A percentile compares a stretch with the other conserved stretches of the same genome.
These are phyloP conservation scores for Syngnathus acus DNA, from an alignment of 2,797 vertebrate species.

Conservation along the genomic window DNA sequence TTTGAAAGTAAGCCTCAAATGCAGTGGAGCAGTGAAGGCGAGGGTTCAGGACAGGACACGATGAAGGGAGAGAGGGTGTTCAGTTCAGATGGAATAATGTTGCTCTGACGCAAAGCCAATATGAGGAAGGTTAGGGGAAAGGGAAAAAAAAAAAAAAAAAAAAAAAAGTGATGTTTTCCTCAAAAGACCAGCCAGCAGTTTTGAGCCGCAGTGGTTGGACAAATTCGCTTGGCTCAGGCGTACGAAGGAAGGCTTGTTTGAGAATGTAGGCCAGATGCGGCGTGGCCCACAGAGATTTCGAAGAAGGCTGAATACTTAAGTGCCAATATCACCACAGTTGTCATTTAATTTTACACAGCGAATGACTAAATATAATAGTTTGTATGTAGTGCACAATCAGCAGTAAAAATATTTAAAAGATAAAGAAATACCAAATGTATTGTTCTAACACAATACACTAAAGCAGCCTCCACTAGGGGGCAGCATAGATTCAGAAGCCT, in stretches of 20 bases:
- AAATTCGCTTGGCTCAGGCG: too few relatives aligned
- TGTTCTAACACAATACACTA: background rate
- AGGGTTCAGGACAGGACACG: background rate
- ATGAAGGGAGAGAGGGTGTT: background rate
- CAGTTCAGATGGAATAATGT: background rate
- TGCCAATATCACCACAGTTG: slow-evolving; percentile 3
- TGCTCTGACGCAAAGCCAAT: background rate
- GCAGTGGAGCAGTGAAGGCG: background rate
- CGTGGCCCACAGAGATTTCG: too few relatives aligned
- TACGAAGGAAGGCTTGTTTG: too few relatives aligned
- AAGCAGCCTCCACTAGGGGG: slow-evolving; percentile 76
- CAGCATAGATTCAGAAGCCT: slow-evolving; percentile 76
- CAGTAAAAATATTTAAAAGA: background rate
- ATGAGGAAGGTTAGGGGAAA: background rate
- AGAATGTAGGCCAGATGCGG: too few relatives aligned
- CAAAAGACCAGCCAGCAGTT: background rate
- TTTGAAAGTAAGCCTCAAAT: background rate
- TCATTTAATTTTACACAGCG: background rate
- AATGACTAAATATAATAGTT: slow-evolving; percentile 1
- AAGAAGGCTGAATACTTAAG: too few relatives aligned
- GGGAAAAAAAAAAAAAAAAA: too few relatives aligned
- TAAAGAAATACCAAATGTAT: background rate
- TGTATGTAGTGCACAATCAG: background rate
- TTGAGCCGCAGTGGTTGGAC: background rate
- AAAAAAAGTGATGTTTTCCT: background rate